Evolutionary conservation across 2,113 vertebrate species (phyloP).

Genomic region (Lagopus muta): DNA sequence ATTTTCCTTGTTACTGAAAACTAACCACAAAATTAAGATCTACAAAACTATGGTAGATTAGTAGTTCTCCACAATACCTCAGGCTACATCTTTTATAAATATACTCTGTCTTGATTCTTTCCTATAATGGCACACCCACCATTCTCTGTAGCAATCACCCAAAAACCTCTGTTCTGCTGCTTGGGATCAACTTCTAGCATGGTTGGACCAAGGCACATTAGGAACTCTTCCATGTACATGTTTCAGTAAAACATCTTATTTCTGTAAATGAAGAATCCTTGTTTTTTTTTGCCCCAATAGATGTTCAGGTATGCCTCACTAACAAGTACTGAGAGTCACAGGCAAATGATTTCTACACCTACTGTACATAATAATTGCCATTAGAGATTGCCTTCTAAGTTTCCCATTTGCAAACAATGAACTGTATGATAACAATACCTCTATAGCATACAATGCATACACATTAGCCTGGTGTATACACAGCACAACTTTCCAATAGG

Average conservation of each 20-base stretch:
- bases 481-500: conserved; percentile 19
- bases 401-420: conserved; percentile 49
- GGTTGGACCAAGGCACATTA: not conserved
- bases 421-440: conserved; percentile 50
- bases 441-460: conserved; percentile 30
- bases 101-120: not conserved
- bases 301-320: conserved; percentile 38
- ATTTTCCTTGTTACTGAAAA: not conserved
- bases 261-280: conserved; percentile 3
- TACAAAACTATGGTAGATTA: not conserved
- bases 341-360: conserved; percentile 56
- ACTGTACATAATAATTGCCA: conserved; percentile 64
- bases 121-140: not conserved
- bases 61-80: not conserved
- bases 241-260: not conserved
- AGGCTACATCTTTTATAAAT: not conserved
- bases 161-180: not conserved
- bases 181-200: not conserved
- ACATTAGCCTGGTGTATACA: conserved; percentile 17
- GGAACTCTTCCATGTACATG: not conserved
- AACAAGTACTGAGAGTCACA: conserved; percentile 56
- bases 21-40: not conserved
- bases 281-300: conserved; percentile 2
- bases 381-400: conserved; percentile 60
- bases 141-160: not conserved